Evolutionary conservation across 2,888 invertebrate species (phyloP).

Genomic region (Leptinotarsa juncta): DNA sequence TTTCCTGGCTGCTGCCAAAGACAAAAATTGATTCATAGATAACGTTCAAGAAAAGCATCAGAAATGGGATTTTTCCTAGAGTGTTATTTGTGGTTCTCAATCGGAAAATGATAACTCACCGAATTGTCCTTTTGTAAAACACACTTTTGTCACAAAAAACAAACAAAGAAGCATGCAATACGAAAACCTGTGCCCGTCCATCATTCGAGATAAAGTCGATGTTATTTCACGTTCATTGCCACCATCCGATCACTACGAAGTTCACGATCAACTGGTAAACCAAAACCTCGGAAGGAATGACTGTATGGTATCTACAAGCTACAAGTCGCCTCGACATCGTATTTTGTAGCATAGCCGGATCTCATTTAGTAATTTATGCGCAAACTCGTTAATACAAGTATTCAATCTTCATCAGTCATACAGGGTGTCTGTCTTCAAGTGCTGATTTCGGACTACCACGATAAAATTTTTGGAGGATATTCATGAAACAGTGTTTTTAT

Average conservation of each 20-base stretch:
- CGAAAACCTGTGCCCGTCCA: slow-evolving; percentile 7
- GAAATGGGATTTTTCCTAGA: background rate
- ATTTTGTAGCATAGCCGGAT: slow-evolving; percentile 29
- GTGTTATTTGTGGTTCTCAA: background rate
- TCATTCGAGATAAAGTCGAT: slow-evolving; percentile 9
- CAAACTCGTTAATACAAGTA: slow-evolving; percentile 31
- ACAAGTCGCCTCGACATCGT: no score
- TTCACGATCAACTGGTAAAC: slow-evolving; percentile 1
- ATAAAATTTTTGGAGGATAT: background rate
- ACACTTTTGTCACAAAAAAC: background rate
- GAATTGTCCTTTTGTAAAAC: background rate
- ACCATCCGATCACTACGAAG: slow-evolving; percentile 15
- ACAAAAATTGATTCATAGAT: background rate
- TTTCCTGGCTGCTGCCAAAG: background rate
- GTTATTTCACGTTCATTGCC: slow-evolving; percentile 33
- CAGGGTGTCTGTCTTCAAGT: background rate
- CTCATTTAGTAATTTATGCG: slow-evolving; percentile 33
- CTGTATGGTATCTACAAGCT: no score
- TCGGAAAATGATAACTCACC: slow-evolving; percentile 6
- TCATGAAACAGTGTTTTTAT: background rate
- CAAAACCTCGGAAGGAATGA: slow-evolving; percentile 4
- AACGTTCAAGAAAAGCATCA: background rate
- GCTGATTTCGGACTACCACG: background rate
- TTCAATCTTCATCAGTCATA: slow-evolving; percentile 15
- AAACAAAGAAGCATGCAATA: slow-evolving; percentile 13